phyloP scores from a whole-genome alignment of 2,797 vertebrate genomes.

The Myiotriccus ornatus region DNA sequence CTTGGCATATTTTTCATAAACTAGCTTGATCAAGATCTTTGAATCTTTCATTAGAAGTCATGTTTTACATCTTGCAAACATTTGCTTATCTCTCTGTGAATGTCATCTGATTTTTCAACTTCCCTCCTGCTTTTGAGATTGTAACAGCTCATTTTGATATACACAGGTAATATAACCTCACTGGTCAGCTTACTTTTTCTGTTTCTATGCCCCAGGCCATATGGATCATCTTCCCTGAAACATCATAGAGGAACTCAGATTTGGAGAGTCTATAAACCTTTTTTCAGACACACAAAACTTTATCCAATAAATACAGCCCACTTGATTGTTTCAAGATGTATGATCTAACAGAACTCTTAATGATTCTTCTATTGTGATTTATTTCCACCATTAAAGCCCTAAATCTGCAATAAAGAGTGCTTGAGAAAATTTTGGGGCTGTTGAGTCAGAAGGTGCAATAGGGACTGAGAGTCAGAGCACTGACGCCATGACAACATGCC shows the following conservation, averaged over 20 bases:
- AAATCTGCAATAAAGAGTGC: neutral
- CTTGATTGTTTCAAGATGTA: neutral
- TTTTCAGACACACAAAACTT: neutral
- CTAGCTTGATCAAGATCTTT: neutral
- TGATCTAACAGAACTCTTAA: constrained; percentile 8
- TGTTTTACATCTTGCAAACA: neutral
- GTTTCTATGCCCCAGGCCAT: neutral
- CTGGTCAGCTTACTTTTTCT: neutral
- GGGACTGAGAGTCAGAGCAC: neutral
- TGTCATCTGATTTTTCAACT: neutral
- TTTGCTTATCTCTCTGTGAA: neutral
- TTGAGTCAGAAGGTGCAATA: neutral
- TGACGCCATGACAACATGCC: neutral
- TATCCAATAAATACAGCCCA: neutral
- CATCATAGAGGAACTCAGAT: neutral
- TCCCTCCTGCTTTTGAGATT: neutral
- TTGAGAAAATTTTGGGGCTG: neutral
- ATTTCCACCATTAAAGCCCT: neutral
- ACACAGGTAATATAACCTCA: neutral
- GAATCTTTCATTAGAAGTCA: neutral
- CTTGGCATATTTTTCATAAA: neutral
- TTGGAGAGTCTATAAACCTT: neutral
- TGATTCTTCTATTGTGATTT: neutral
- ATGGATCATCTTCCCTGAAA: neutral
- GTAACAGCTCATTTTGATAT: neutral